A percentile compares a stretch with the other conserved stretches of the same genome.
These are phyloP conservation scores for Mastacembelus armatus DNA, from an alignment of 2,797 vertebrate genomes.

Conservation along the genomic window DNA sequence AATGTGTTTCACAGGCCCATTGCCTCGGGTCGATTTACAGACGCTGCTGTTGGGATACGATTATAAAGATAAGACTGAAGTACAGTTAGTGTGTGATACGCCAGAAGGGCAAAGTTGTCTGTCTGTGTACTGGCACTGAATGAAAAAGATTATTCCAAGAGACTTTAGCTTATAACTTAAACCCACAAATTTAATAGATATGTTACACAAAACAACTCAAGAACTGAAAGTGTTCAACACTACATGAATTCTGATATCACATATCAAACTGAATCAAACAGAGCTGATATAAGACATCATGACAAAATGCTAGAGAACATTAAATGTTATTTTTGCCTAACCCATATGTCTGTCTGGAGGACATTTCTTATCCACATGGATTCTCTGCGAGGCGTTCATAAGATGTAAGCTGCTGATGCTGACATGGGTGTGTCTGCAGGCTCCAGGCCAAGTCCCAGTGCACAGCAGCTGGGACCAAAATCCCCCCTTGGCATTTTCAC, in stretches of 20 bases:
- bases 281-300: background rate
- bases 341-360: conserved; percentile 27
- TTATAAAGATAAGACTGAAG: background rate
- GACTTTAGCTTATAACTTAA: background rate
- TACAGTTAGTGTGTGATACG: too few relatives aligned
- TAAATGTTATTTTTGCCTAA: background rate
- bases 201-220: background rate
- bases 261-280: background rate
- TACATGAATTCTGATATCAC: background rate
- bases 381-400: conserved; percentile 50
- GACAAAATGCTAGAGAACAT: conserved; percentile 6
- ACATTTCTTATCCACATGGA: conserved; percentile 52
- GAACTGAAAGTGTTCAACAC: background rate
- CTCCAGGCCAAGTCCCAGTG: conserved; percentile 67
- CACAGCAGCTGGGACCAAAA: conserved; percentile 78
- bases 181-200: too few relatives aligned
- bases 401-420: conserved; percentile 67
- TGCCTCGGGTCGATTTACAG: background rate
- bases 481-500: conserved; percentile 74
- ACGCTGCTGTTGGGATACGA: background rate
- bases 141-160: conserved; percentile 7
- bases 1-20: background rate
- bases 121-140: background rate
- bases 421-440: conserved; percentile 73
- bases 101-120: too few relatives aligned